phyloP scores from a whole-genome alignment of 1,140 invertebrate species.

The Colletes gigas region DNA sequence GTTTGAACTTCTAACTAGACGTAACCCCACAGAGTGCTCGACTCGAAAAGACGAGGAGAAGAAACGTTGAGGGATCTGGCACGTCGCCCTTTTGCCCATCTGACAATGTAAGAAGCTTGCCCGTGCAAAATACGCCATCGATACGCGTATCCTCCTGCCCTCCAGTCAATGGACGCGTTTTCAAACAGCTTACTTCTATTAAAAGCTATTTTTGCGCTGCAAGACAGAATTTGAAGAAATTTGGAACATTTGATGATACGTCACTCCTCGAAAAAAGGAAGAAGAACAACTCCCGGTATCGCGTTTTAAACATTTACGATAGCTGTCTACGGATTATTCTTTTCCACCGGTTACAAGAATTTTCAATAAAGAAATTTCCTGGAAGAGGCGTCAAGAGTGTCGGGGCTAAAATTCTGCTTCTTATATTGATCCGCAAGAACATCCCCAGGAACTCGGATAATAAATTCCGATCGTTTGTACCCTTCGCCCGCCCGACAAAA shows the following conservation, averaged over 20 bases:
- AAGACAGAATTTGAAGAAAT: neutral
- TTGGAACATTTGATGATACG: neutral
- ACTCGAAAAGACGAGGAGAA: neutral
- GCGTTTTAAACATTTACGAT: too few species aligned
- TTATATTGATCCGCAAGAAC: slow-evolving; percentile 30
- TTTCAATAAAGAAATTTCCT: slow-evolving; percentile 4
- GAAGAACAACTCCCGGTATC: too few species aligned
- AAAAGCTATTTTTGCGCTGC: neutral
- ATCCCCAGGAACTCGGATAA: slow-evolving; percentile 10
- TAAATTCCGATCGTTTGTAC: slow-evolving; percentile 41
- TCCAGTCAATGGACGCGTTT: slow-evolving; percentile 13
- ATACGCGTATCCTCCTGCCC: neutral
- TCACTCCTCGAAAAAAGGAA: neutral
- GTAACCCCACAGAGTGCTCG: neutral
- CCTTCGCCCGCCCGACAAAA: neutral
- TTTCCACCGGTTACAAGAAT: slow-evolving; percentile 1
- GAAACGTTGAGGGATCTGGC: neutral
- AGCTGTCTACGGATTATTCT: too few species aligned
- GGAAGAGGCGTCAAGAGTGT: neutral
- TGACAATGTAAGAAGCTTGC: slow-evolving; percentile 3
- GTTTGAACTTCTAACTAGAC: slow-evolving; percentile 4
- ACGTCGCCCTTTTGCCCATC: neutral
- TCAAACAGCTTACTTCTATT: neutral
- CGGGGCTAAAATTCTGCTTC: slow-evolving; percentile 19
- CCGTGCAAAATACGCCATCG: neutral